Conservation (phyloP, 92 coral and sea anemone genomes). For the Phenganax marumi region DNA sequence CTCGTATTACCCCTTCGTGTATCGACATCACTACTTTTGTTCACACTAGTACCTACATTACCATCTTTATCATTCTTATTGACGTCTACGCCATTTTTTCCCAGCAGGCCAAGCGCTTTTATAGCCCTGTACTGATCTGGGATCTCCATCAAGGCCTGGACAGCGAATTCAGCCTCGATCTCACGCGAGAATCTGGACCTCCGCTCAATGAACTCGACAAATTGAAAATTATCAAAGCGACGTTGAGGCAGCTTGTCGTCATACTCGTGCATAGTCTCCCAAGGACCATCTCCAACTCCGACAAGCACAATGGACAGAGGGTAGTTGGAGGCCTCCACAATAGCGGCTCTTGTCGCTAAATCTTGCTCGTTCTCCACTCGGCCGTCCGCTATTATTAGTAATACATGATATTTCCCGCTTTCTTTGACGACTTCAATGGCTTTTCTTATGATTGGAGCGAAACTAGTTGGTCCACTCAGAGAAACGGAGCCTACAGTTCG, state of each 20-base stretch:
- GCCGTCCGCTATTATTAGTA: slow-evolving; percentile 92
- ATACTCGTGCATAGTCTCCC: slow-evolving; percentile 94
- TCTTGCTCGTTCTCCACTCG: slow-evolving; percentile 92
- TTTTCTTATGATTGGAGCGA: slow-evolving; percentile 84
- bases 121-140: slow-evolving; percentile 89
- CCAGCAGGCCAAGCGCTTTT: slow-evolving; percentile 67
- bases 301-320: slow-evolving; percentile 85
- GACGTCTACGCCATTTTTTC: slow-evolving; percentile 8
- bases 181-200: slow-evolving; percentile 62
- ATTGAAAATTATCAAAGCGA: slow-evolving; percentile 95
- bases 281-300: slow-evolving; percentile 98
- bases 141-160: slow-evolving; percentile 92
- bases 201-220: slow-evolving; percentile 72
- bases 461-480: slow-evolving; percentile 92
- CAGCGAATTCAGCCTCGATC: slow-evolving; percentile 77
- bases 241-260: slow-evolving; percentile 80
- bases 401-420: slow-evolving; percentile 64
- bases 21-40: not conserved
- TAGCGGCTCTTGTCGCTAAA: slow-evolving; percentile 70
- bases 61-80: slow-evolving; percentile 13
- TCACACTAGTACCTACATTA: too few relatives aligned
- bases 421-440: slow-evolving; percentile 79
- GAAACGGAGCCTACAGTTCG: slow-evolving; percentile 74
- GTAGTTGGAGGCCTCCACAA: slow-evolving; percentile 81
- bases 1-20: too few relatives aligned